Base-by-base conservation (phyloP, 2,888 invertebrate species). In the Epinotia demarniana region DNA sequence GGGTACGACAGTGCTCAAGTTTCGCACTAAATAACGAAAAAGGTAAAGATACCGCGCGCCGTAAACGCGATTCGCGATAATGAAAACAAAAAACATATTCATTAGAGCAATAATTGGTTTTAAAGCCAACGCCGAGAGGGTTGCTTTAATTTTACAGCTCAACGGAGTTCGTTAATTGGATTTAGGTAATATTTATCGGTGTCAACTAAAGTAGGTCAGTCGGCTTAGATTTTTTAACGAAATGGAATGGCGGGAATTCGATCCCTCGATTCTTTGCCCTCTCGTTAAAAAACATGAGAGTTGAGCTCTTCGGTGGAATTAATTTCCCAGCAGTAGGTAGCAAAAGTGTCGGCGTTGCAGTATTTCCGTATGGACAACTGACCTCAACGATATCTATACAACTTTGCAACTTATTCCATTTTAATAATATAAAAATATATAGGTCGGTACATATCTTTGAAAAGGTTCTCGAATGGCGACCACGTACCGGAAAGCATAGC, bases 11-110 rank as follows among this genome's bases (percentile, higher is more conserved):
- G 68, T 12, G 18, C n/a, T 72, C 64, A 72, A 72, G 66, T 66
- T 73, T 53, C 39, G 60, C 66, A 73, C 64, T 66, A 73, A 73
- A 73, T 73, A 73, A 73, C 72, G 46, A 43, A 60, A 64, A 66
- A 66, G 66, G 72, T 58, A 60, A 13, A 27, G 63, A 58, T 60
- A 49, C 72, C 57, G 60, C 57, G 43, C 60, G 72, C 58, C 58
- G 58, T 66, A 60, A 60, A 39, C 63, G 39, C 72, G 72, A 49
- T 73, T 73, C 39, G 72, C 46, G 64, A 64, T 72, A 72, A 72
- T 53, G 61, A 62, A 43, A 55, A 69, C n/a, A 49, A 9, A 27
- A 46, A 70, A 53, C 6, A 19, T 55, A 13, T 55, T 53, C 11
- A 60, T 64, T 8, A 53, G 18, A 46, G 46, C 58, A 46, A 23